phyloP scores from a whole-genome alignment of 2,888 invertebrate species.

The Sphaerophoria taeniata region DNA sequence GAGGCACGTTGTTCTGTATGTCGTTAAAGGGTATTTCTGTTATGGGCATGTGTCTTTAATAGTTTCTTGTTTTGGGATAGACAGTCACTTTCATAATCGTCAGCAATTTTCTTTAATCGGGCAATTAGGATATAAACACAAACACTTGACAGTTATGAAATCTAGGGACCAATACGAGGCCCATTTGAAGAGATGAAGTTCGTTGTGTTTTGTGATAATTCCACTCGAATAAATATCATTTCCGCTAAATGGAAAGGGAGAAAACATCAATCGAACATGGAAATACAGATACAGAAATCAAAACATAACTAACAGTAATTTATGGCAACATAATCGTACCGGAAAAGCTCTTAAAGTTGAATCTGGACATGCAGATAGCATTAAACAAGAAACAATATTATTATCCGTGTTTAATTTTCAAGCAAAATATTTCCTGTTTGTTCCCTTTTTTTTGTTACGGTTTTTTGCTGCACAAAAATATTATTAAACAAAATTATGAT shows the following conservation, averaged over 20 bases:
- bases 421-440: neutral
- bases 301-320: too few relatives aligned
- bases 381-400: too few relatives aligned
- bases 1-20: neutral
- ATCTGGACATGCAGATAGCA: too few relatives aligned
- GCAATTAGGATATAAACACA: neutral
- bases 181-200: too few relatives aligned
- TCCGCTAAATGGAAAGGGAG: too few relatives aligned
- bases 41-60: constrained; percentile 18
- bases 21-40: constrained; percentile 28
- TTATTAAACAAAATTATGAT: neutral
- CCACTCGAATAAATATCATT: too few relatives aligned
- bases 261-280: too few relatives aligned
- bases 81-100: neutral
- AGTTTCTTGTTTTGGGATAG: constrained; percentile 14
- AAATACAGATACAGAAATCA: too few relatives aligned
- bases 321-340: too few relatives aligned
- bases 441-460: neutral
- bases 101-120: constrained; percentile 9
- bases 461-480: neutral
- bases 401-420: neutral
- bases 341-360: too few relatives aligned
- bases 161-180: neutral
- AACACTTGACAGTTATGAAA: neutral
- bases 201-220: too few relatives aligned